Percentiles rank a stretch among this genome's conserved stretches.
Conservation (phyloP, 2,797 vertebrate genomes). For the Poecilia picta region DNA sequence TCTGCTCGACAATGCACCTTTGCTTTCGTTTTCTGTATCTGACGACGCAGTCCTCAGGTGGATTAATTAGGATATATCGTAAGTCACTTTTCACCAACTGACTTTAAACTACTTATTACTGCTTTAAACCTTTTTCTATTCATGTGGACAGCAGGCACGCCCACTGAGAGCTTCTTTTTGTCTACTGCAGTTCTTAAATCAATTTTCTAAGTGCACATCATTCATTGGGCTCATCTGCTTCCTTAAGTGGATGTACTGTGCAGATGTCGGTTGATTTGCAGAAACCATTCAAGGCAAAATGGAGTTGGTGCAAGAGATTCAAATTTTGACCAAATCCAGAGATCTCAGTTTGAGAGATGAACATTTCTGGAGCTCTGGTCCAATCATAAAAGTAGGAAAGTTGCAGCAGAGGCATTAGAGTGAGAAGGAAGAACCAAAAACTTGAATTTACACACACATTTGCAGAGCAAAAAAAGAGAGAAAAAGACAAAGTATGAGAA, state of each 20-base stretch:
- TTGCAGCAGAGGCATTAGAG: neutral
- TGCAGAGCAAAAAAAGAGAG: neutral
- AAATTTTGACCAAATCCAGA: conserved; percentile 7
- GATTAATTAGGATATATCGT: neutral
- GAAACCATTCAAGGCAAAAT: conserved; percentile 25
- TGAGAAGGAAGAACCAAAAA: neutral
- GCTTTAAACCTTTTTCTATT: neutral
- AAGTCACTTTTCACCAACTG: neutral
- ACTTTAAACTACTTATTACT: neutral
- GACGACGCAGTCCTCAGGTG: neutral
- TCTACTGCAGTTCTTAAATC: conserved; percentile 15
- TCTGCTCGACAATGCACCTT: neutral
- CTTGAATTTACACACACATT: neutral
- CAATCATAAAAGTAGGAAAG: neutral
- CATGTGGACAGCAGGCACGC: neutral
- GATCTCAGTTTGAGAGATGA: neutral
- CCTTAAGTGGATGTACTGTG: conserved; percentile 24
- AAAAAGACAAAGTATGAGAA: neutral
- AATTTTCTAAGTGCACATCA: conserved; percentile 33
- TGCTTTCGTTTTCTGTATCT: neutral
- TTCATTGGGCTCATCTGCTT: conserved; percentile 34
- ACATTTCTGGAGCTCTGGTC: neutral
- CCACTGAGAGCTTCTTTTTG: conserved; percentile 14
- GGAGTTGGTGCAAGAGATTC: conserved; percentile 7
- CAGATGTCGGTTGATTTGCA: conserved; percentile 15